Evolutionary conservation across 1,140 invertebrate species (phyloP).

Genomic region (Protaetia brevitarsis): DNA sequence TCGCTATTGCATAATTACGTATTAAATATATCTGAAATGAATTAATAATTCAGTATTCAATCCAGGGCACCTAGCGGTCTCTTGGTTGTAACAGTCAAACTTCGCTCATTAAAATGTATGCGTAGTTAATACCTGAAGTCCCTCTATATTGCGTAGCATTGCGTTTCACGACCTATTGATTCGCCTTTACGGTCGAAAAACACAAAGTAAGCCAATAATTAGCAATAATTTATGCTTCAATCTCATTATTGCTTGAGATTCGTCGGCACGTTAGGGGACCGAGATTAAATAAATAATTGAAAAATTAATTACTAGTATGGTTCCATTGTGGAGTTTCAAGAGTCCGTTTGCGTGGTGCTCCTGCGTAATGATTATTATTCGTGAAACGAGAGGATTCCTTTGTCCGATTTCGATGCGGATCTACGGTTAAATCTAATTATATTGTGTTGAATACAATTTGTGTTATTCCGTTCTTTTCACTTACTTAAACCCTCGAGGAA

Average conservation of each 20-base stretch:
- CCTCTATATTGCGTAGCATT: not conserved
- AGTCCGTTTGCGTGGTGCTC: not conserved
- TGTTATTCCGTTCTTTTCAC: not conserved
- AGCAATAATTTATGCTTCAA: slow-evolving; percentile 10
- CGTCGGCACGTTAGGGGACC: not conserved
- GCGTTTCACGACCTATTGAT: not conserved
- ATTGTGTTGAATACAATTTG: slow-evolving; percentile 7
- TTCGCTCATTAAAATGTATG: slow-evolving; percentile 12
- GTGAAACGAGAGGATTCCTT: not conserved
- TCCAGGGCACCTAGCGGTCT: not conserved
- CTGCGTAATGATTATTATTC: not conserved
- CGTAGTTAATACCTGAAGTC: not conserved
- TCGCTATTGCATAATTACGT: not conserved
- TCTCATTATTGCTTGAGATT: not conserved
- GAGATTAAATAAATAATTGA: slow-evolving; percentile 14
- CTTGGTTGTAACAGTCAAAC: not conserved
- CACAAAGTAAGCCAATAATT: slow-evolving; percentile 4
- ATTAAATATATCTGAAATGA: slow-evolving; percentile 9
- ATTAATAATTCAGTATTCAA: not conserved
- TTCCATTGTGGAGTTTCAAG: not conserved
- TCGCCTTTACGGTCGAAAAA: not conserved
- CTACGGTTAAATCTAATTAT: slow-evolving; percentile 2
- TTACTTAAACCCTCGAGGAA: not conserved
- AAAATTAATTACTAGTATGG: slow-evolving; percentile 6
- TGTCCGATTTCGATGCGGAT: not conserved